phyloP scores from a whole-genome alignment of 1,140 invertebrate genomes.

The Drosophila nannoptera region DNA sequence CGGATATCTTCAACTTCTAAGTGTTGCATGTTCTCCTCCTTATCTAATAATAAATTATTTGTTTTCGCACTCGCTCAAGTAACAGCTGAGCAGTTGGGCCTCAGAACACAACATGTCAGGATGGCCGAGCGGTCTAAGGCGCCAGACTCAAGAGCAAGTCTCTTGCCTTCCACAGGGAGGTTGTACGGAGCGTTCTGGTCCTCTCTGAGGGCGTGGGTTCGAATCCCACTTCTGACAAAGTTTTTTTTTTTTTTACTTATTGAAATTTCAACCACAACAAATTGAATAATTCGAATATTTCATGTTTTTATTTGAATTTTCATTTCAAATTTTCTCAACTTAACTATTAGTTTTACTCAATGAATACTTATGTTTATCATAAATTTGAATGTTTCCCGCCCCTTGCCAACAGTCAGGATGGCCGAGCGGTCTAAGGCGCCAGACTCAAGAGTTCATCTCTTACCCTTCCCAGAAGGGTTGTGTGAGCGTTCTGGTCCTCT shows the following conservation, averaged over 20 bases:
- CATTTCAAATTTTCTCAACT: background rate
- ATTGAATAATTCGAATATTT: background rate
- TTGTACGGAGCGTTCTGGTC: constrained; percentile 84
- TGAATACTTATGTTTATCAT: too few relatives aligned
- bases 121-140: constrained; percentile 86
- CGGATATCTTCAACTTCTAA: too few relatives aligned
- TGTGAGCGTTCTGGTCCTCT: constrained; percentile 87
- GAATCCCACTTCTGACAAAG: constrained; percentile 91
- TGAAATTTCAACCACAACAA: background rate
- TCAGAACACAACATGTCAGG: constrained; percentile 79
- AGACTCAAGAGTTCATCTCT: constrained; percentile 82
- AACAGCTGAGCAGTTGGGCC: background rate
- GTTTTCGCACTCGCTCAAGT: background rate
- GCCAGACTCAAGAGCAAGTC: constrained; percentile 83
- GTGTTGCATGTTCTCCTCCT: too few relatives aligned
- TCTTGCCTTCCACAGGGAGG: constrained; percentile 57
- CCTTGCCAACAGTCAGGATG: constrained; percentile 80
- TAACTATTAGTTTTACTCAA: too few relatives aligned
- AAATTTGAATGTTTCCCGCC: background rate
- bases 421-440: constrained; percentile 86
- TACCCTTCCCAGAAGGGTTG: constrained; percentile 51
- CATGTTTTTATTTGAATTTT: background rate
- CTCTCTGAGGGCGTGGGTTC: constrained; percentile 92
- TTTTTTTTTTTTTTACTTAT: constrained; percentile 74
- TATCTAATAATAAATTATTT: too few relatives aligned